Evolutionary conservation across 2,797 vertebrate species (phyloP), one percentile per base, ranked within the genome.

Genomic region (Kryptolebias ocellatus): DNA sequence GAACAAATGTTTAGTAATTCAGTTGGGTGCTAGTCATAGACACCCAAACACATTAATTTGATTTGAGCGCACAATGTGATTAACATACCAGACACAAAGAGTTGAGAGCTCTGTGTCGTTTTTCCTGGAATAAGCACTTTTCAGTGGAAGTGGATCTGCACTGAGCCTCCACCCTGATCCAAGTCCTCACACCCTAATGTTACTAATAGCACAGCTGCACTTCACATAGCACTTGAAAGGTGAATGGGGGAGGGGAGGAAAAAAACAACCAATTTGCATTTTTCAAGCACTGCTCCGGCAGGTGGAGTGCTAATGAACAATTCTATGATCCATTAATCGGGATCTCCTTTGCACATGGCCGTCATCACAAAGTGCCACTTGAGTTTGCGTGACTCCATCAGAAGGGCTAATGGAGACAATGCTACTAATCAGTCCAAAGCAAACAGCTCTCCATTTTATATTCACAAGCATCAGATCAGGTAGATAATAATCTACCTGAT

Each of bases 251-350:
- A 64, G 58, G 70, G 58, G 56, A 55, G 55, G 17, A 31, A 72
- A 81, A 67, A 78, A 83, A 85, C 81, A 85, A 80, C 61, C 68
- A 66, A 87, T 92, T 89, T 80, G 82, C 84, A 88, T 88, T 79
- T 90, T 85, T 67, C 64, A 78, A 88, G 79, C 73, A 47, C 53
- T 50, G 72, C 83, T 87, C 78, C 79, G 65, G 76, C 83, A 78
- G 89, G 83, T 83, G 79, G 81, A 87, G 87, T 79, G 83, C 86
- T 87, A 87, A 89, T 90, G 84, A 91, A 90, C 84, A 90, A 77
- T 86, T 70, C 80, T 84, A 83, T 88, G 81, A 87, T 88, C 87
- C 87, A 89, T 90, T 91, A 88, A 90, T 88, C 63, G 71, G 75
- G 72, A 79, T 81, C 85, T 91, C 72, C 27, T 88, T 88, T 83